Percentiles rank a stretch among this genome's conserved stretches.
Evolutionary conservation across 2,797 vertebrate genomes (phyloP).

Genomic region (Manis javanica): DNA sequence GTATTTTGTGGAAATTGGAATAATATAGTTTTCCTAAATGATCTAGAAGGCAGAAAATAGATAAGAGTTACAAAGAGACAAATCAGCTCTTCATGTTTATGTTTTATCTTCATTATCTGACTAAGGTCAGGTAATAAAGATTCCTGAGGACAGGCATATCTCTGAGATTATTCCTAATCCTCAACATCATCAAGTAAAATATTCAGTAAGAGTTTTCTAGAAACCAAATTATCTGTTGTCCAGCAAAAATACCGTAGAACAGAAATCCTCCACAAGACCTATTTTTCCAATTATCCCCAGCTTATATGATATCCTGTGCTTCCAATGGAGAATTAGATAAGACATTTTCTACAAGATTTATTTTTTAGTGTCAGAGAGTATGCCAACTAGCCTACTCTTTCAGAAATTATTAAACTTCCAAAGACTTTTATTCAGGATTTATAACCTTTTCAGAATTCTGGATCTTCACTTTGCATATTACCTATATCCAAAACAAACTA

Average conservation of each 20-base stretch:
- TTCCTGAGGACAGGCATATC: neutral
- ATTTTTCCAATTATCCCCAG: neutral
- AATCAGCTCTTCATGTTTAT: neutral
- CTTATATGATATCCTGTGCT: neutral
- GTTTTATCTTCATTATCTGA: neutral
- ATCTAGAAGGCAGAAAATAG: neutral
- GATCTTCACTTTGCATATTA: slow-evolving; percentile 1
- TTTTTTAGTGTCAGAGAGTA: slow-evolving; percentile 8
- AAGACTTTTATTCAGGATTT: neutral
- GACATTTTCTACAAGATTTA: neutral
- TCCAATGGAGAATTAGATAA: neutral
- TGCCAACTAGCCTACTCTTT: neutral
- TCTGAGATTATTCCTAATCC: slow-evolving; percentile 27
- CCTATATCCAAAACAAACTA: neutral
- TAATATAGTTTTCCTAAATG: neutral
- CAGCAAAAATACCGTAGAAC: neutral
- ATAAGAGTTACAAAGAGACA: neutral
- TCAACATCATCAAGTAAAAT: neutral
- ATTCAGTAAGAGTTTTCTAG: slow-evolving; percentile 15
- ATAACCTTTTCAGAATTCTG: neutral
- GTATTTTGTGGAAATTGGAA: neutral
- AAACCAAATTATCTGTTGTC: neutral
- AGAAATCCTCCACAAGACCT: neutral
- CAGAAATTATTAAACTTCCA: slow-evolving; percentile 11
- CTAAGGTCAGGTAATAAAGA: neutral